Evolutionary conservation across 1,140 invertebrate species (phyloP).

Genomic region (Onthophagus taurus): DNA sequence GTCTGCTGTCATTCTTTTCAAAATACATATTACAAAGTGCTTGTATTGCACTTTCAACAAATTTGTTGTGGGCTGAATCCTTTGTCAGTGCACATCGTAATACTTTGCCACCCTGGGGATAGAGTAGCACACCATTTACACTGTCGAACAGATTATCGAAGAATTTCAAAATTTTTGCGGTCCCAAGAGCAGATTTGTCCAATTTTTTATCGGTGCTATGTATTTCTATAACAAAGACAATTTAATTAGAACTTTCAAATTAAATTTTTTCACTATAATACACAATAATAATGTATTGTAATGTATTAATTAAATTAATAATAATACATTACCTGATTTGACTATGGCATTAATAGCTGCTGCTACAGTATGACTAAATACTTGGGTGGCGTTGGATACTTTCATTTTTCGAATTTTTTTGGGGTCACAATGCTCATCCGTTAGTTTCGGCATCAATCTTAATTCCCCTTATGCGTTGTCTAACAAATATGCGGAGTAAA

Average conservation of each 20-base stretch:
- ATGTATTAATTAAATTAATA: too few species aligned
- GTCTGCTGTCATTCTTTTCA: neutral
- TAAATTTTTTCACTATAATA: too few species aligned
- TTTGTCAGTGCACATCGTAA: constrained; percentile 2
- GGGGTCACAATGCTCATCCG: neutral
- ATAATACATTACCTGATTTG: too few species aligned
- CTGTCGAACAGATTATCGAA: constrained; percentile 8
- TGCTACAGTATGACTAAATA: constrained; percentile 5
- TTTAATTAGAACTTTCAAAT: too few species aligned
- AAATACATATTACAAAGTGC: constrained; percentile 5
- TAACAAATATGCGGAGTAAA: neutral
- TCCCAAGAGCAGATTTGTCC: neutral
- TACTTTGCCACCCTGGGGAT: neutral
- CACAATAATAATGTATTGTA: too few species aligned
- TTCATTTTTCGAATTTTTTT: constrained; percentile 10
- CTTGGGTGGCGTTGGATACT: constrained; percentile 1
- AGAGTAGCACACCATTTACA: neutral
- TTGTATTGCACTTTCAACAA: neutral
- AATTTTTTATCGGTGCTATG: too few species aligned
- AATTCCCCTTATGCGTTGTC: constrained; percentile 1
- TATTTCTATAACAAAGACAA: too few species aligned
- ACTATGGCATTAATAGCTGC: too few species aligned
- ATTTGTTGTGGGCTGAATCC: neutral
- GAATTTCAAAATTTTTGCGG: constrained; percentile 9
- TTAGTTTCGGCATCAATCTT: constrained; percentile 2